phyloP scores from a whole-genome alignment of 2,113 vertebrate species.

The Hassar affinis region DNA sequence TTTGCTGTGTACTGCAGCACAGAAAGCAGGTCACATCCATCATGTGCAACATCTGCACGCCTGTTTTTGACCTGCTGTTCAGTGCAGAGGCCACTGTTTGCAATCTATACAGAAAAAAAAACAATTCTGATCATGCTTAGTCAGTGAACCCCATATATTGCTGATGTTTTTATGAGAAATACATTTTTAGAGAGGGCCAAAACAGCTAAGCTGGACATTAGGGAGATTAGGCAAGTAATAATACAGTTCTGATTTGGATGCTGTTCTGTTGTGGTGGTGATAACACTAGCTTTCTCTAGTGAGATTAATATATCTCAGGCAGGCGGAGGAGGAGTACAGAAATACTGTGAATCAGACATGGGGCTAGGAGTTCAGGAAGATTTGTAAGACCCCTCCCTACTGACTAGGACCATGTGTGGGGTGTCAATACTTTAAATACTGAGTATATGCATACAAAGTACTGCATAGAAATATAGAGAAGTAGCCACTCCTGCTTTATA shows the following conservation, averaged over 20 bases:
- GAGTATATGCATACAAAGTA: constrained; percentile 6
- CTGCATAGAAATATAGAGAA: neutral
- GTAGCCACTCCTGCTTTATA: neutral
- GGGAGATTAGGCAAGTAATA: constrained; percentile 34
- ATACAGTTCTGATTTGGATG: constrained; percentile 36
- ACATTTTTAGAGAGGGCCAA: constrained; percentile 23
- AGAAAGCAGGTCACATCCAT: constrained; percentile 47
- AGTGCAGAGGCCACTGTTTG: constrained; percentile 19
- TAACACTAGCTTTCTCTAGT: constrained; percentile 36
- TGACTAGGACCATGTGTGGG: neutral
- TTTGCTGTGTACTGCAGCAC: constrained; percentile 29
- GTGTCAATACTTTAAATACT: neutral
- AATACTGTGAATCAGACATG: constrained; percentile 6
- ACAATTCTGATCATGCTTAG: neutral
- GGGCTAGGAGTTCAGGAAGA: constrained; percentile 26
- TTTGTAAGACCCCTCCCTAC: constrained; percentile 38
- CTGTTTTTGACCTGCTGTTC: constrained; percentile 35
- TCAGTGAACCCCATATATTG: constrained; percentile 13
- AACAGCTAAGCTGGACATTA: constrained; percentile 3
- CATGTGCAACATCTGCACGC: constrained; percentile 33
- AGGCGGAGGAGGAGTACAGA: constrained; percentile 1
- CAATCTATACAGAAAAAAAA: constrained; percentile 26
- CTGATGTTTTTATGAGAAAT: constrained; percentile 13
- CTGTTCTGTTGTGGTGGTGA: constrained; percentile 29
- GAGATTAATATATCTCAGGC: constrained; percentile 44